Conservation (phyloP, 1,140 invertebrate species). For the Zophobas morio region DNA sequence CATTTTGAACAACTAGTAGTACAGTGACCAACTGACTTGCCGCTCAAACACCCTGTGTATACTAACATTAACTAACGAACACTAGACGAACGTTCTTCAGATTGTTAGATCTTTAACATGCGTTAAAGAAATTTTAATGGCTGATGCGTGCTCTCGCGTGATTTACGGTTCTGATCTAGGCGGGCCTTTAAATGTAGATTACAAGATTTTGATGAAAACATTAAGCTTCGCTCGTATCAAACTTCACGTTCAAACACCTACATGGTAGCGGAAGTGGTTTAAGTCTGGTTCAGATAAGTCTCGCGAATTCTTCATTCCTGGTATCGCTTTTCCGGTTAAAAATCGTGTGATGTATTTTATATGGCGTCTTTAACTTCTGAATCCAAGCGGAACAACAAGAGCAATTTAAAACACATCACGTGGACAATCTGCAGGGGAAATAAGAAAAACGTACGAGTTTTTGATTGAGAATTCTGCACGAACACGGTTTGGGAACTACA, state of each 20-base stretch:
- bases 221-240: conserved; percentile 9
- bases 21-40: too few species aligned
- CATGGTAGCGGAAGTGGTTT: too few species aligned
- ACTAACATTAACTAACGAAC: too few species aligned
- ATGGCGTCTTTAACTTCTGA: conserved; percentile 23
- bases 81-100: background rate
- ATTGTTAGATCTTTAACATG: conserved; percentile 18
- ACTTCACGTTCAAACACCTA: too few species aligned
- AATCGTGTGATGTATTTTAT: conserved; percentile 30
- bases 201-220: conserved; percentile 38
- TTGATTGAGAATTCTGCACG: too few species aligned
- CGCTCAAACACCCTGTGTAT: too few species aligned
- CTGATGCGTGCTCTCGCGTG: conserved; percentile 16
- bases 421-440: conserved; percentile 9
- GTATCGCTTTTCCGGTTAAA: conserved; percentile 11
- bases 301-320: background rate
- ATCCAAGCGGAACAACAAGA: conserved; percentile 3
- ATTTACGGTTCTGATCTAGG: conserved; percentile 6
- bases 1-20: too few species aligned
- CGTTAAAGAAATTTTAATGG: conserved; percentile 35
- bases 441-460: too few species aligned
- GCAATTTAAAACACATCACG: conserved; percentile 36
- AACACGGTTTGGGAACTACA: too few species aligned
- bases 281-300: too few species aligned
- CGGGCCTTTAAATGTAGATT: conserved; percentile 27